Base-by-base conservation (phyloP, 2,888 invertebrate genomes). In the Pristionchus maxplancki region DNA sequence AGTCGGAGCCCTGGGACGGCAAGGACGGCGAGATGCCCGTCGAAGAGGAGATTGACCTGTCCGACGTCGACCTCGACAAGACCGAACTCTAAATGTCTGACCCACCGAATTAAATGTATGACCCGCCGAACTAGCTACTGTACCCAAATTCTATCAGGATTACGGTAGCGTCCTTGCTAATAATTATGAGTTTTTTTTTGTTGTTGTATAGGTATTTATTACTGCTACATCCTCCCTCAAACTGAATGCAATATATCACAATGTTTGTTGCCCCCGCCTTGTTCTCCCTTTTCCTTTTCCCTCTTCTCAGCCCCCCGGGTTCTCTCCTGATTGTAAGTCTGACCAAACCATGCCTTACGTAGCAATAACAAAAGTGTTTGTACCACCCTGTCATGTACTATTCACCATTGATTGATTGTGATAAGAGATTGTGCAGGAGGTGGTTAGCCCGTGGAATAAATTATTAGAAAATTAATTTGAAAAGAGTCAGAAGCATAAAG, bases 41-140 rank as follows among this genome's bases (percentile, higher is more conserved):
- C n/a, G 92, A 95, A 90, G 95, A 95, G 48, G 95, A 95, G n/a
- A 95, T 95, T 88, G 95, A 96, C 92, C 93, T 95, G 64, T 95
- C 95, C 88, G 95, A 96, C 91, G 94, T 95, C 37, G 95, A 95
- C 31, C 91, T 95, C 88, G 95, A 95, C 89, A 90, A 93, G 89
- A 92, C 91, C 82, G 94, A 94, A 89, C 90, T 94, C 87, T 94
- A 92, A 89, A 84, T 84, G 20, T 28, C 15, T 37, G 81, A 17
- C 81, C 74, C 31, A 81, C 31, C 50, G 34, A 28, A n/a, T n/a
- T 28, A 20, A 37, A 11, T 1, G 48, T 48, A 48, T 48, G n/a
- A n/a, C n/a, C n/a, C n/a, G n/a, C n/a, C n/a, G n/a, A 44, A 44
- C 44, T 11, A 11, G 11, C 81, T 81, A 81, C 81, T n/a, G 81